Evolutionary conservation across 2,888 invertebrate species (phyloP).

Genomic region (Hypercompe scribonia): DNA sequence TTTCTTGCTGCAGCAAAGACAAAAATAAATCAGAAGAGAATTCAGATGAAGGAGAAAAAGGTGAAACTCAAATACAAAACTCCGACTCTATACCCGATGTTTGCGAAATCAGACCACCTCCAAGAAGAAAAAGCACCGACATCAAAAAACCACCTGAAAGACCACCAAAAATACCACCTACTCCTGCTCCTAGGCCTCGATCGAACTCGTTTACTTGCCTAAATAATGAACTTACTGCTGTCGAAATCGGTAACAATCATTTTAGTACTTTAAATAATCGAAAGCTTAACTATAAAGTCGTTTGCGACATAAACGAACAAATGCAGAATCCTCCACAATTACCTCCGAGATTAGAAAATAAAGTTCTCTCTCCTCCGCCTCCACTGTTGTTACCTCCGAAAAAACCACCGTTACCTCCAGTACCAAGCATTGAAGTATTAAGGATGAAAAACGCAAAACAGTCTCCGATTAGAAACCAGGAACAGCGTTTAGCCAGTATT

Average conservation of each 20-base stretch:
- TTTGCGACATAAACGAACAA: slow-evolving; percentile 81
- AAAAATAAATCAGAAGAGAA: slow-evolving; percentile 84
- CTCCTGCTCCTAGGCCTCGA: slow-evolving; percentile 84
- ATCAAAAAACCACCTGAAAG: slow-evolving; percentile 88
- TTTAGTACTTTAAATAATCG: slow-evolving; percentile 81
- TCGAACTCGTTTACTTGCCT: slow-evolving; percentile 86
- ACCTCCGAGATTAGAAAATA: slow-evolving; percentile 81
- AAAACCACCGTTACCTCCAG: slow-evolving; percentile 91
- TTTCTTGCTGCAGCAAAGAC: slow-evolving; percentile 90
- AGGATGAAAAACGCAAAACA: slow-evolving; percentile 85
- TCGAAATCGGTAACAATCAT: slow-evolving; percentile 78
- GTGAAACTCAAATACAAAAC: slow-evolving; percentile 71
- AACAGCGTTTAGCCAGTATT: slow-evolving; percentile 87
- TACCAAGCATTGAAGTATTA: slow-evolving; percentile 88
- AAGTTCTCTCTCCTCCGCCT: slow-evolving; percentile 79
- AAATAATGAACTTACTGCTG: slow-evolving; percentile 77
- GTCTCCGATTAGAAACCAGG: slow-evolving; percentile 77
- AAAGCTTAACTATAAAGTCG: slow-evolving; percentile 78
- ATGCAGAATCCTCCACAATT: slow-evolving; percentile 81
- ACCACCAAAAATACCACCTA: slow-evolving; percentile 88
- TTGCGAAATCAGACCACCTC: slow-evolving; percentile 88
- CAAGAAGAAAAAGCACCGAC: slow-evolving; percentile 86
- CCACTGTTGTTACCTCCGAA: slow-evolving; percentile 88
- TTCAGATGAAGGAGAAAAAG: slow-evolving; percentile 76
- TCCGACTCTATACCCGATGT: slow-evolving; percentile 81